A percentile compares a stretch with the other conserved stretches of the same genome.
Conservation (phyloP, 92 coral and sea anemone species). For the Virgularia gustaviana region DNA sequence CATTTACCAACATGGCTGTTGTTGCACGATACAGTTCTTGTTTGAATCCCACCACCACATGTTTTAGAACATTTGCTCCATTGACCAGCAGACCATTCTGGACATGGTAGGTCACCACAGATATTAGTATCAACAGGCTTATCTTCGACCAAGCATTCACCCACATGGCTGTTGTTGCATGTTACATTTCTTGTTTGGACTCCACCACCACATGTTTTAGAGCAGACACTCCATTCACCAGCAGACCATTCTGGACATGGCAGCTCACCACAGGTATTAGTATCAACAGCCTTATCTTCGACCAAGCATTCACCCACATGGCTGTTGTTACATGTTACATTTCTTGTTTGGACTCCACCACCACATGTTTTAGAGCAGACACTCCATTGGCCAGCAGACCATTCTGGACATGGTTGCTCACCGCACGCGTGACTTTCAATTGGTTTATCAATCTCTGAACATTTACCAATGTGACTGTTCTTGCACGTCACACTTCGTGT, state of each 20-base stretch:
- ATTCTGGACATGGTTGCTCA: slow-evolving; percentile 43
- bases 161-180: neutral
- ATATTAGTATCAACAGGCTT: neutral
- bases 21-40: slow-evolving; percentile 50
- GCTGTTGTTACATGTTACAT: slow-evolving; percentile 25
- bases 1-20: slow-evolving; percentile 33
- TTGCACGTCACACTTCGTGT: slow-evolving; percentile 26
- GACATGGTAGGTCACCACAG: slow-evolving; percentile 51
- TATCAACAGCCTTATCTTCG: neutral
- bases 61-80: slow-evolving; percentile 51
- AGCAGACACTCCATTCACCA: neutral
- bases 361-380: slow-evolving; percentile 41
- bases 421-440: slow-evolving; percentile 7
- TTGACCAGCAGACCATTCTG: slow-evolving; percentile 36
- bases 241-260: neutral
- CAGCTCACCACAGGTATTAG: neutral
- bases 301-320: slow-evolving; percentile 49
- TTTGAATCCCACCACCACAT: slow-evolving; percentile 64
- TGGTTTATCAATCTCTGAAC: neutral
- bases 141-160: neutral
- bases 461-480: slow-evolving; percentile 22
- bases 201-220: slow-evolving; percentile 9
- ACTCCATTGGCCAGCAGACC: slow-evolving; percentile 29
- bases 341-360: slow-evolving; percentile 37
- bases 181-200: neutral